Base-by-base conservation (phyloP, 2,797 vertebrate species). In the Sphaeramia orbicularis region DNA sequence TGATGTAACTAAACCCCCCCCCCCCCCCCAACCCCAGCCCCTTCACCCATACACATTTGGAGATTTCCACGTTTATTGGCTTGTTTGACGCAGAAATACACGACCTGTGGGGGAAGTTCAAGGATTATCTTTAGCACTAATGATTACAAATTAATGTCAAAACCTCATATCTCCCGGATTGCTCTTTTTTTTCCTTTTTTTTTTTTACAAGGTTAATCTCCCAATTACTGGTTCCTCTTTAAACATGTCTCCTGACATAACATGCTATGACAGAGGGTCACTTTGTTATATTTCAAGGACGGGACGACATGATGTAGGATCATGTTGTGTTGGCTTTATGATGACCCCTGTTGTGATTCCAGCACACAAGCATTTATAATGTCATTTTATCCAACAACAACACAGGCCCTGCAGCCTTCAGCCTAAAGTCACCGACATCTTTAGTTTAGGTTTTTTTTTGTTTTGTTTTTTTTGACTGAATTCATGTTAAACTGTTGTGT, bases 1-100 rank as follows among this genome's bases (percentile, higher is more conserved):
- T 90, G 87, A 90, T 87, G 85, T 89, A 89, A 93, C 85, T 2
- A 15, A 63, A 11, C 74, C 65, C 30, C 41, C 16, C 74, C 64
- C 30, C 41, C 16, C 27, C 30, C 2, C 65, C 43, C 12, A 14
- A 12, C 47, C 47, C 48, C 5, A 35, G 1, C 45, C n/a, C 44
- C 52, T 13, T 21, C 60, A 30, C 37, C 38, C 45, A 61, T 64
- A 82, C 65, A 65, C 32, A 47, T 15, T 10, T 43, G 43, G 53
- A 59, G 14, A 40, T 75, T 44, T 65, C 21, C 56, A 30, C 59
- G 41, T 52, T 70, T 54, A 63, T 48, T 70, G n/a, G 44, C n/a
- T 55, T 50, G 9, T 65, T 44, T 24, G 27, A 9, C 16, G 21
- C 15, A 32, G 50, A 10, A 54, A 41, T 27, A 24, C 30, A 47